These are phyloP conservation scores for Polyodon spathula DNA, from an alignment of 2,113 vertebrate species.

Conservation along the genomic window DNA sequence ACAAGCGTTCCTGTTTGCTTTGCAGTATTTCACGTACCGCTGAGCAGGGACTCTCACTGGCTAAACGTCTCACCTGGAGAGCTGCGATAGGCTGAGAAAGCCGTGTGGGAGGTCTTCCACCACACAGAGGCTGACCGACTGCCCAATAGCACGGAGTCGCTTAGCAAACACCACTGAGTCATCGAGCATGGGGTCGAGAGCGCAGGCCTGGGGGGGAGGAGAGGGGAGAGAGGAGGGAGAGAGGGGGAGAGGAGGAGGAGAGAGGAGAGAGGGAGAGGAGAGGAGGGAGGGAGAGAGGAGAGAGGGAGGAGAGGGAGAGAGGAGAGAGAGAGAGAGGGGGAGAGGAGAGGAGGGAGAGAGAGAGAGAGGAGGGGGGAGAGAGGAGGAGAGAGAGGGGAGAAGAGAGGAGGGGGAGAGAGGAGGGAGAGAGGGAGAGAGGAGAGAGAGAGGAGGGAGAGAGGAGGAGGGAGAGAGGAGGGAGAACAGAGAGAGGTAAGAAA, in stretches of 20 bases:
- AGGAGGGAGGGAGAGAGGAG: neutral
- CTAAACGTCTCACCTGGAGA: too few species aligned
- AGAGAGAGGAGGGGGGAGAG: neutral
- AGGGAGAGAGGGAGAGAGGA: too few species aligned
- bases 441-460: too few species aligned
- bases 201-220: constrained; percentile 62
- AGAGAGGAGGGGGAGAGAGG: neutral
- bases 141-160: constrained; percentile 58
- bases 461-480: too few species aligned
- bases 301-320: neutral
- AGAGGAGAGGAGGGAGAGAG: constrained; percentile 2
- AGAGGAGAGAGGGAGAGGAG: constrained; percentile 1
- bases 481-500: too few species aligned
- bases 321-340: neutral
- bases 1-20: too few species aligned
- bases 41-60: too few species aligned
- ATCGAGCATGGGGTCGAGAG: constrained; percentile 82
- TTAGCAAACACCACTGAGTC: constrained; percentile 86
- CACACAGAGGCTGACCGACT: constrained; percentile 67
- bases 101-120: constrained; percentile 84
- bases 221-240: neutral
- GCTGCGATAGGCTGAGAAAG: constrained; percentile 76
- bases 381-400: neutral
- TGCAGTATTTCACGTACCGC: too few species aligned
- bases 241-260: neutral